Conservation (phyloP, 2,797 vertebrate genomes). For the Oreochromis mossambicus region DNA sequence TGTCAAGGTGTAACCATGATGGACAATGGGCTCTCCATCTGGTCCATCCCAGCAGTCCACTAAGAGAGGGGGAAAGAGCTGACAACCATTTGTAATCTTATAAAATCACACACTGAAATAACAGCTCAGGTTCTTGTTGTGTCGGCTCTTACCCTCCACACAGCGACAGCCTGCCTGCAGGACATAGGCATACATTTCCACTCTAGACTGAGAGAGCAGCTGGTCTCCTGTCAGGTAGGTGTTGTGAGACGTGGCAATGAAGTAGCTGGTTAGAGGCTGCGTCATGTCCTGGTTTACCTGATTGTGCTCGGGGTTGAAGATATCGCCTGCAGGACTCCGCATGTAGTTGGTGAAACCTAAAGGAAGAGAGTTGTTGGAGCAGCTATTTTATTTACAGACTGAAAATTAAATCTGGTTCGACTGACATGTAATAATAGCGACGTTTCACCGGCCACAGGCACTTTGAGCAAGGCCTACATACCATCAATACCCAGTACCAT, state of each 20-base stretch:
- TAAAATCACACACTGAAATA: neutral
- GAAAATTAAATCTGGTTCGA: neutral
- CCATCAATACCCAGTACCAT: conserved; percentile 91
- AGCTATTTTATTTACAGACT: neutral
- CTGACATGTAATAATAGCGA: neutral
- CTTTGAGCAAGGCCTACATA: conserved; percentile 51
- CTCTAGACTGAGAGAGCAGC: conserved; percentile 93
- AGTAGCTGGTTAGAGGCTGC: conserved; percentile 88
- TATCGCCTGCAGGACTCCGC: conserved; percentile 89
- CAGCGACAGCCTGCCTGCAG: conserved; percentile 95
- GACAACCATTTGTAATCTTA: neutral
- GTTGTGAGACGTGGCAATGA: conserved; percentile 95
- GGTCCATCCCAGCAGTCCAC: conserved; percentile 95
- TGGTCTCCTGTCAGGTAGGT: conserved; percentile 95
- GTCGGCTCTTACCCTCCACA: conserved; percentile 84
- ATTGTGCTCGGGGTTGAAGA: conserved; percentile 91
- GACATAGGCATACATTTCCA: conserved; percentile 95
- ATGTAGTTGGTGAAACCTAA: conserved; percentile 95
- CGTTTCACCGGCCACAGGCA: neutral
- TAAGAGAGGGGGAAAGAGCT: conserved; percentile 29
- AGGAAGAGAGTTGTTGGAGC: neutral
- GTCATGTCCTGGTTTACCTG: conserved; percentile 93
- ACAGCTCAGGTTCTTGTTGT: neutral
- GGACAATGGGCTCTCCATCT: conserved; percentile 89
- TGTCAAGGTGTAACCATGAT: conserved; percentile 90